A percentile compares a stretch with the other conserved stretches of the same genome.
phyloP scores from a whole-genome alignment of 2,113 vertebrate genomes.

The Periophthalmodon schlosseri region DNA sequence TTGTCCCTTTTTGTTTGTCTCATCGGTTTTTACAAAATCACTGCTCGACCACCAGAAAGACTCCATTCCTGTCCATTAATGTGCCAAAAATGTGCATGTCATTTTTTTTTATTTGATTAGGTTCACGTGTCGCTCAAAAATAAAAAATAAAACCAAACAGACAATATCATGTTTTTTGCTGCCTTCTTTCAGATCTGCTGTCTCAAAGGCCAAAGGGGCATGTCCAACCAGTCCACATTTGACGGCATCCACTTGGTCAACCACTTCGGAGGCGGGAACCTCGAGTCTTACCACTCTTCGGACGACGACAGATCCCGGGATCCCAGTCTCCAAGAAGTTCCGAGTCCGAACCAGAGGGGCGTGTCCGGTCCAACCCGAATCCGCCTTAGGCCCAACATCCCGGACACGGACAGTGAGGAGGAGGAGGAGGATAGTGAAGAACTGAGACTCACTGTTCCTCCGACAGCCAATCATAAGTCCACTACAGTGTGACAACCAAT shows the following conservation, averaged over 20 bases:
- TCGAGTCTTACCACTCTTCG: constrained; percentile 88
- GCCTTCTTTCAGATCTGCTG: constrained; percentile 42
- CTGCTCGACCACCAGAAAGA: no score
- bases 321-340: constrained; percentile 29
- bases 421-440: constrained; percentile 74
- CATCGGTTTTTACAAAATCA: no score
- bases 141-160: no score
- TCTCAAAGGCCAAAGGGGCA: constrained; percentile 86
- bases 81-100: no score
- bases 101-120: no score
- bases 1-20: no score
- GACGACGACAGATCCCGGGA: constrained; percentile 87
- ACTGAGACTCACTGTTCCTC: constrained; percentile 66
- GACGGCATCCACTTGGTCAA: constrained; percentile 96
- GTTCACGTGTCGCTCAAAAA: no score
- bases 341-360: constrained; percentile 51
- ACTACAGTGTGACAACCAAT: constrained; percentile 85
- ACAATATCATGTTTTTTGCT: neutral
- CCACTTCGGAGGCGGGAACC: constrained; percentile 84
- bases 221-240: constrained; percentile 84
- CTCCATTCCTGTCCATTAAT: no score
- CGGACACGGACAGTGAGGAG: constrained; percentile 85
- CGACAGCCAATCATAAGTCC: constrained; percentile 77
- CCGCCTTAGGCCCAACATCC: constrained; percentile 78
- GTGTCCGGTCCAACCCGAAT: constrained; percentile 67